Evolutionary conservation across 2,797 vertebrate genomes (phyloP), one percentile per base, ranked within the genome.

Genomic region (Enteromius afrohamiltoni): DNA sequence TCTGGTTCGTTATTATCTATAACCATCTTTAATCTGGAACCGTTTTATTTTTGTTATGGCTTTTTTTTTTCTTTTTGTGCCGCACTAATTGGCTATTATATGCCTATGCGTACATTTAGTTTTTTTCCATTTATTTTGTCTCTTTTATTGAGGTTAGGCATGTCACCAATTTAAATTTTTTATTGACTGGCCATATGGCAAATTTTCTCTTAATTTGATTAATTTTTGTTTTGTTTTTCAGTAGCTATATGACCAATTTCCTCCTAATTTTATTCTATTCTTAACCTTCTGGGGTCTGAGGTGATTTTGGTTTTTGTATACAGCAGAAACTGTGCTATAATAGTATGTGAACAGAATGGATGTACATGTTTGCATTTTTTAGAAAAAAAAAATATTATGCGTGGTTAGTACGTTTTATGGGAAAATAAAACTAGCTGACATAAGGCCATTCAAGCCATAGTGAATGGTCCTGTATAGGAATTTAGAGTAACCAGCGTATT

Each of bases 1-100:
- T 14, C 19, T 85, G 90, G 89, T 88, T 80, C 67, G 21, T 29
- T 37, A 85, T 88, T 90, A 90, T 92, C 91, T 90, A 90, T 82
- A 70, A 88, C 89, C 45, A n/a, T 62, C n/a, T 11, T 60, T 74
- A 58, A 74, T 77, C 77, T 53, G 14, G 16, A 31, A 51, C 51
- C 1, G 26, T 64, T 40, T 53, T 42, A 78, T 86, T 82, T 82
- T 86, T 77, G 83, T 29, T 6, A 17, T 49, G 23, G n/a, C 42
- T 26, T 19, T 51, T 31, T 16, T 34, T 19, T 19, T 2, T 19
- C 4, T 31, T 49, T 53, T 53, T 34, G 5, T 53, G 29, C 26
- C 2, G 17, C 17, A 31, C 45, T 51, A 51, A 17, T 3, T 9
- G 17, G 17, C 16, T 49, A 40, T 40, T 42, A 42, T 74, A 53